phyloP scores from a whole-genome alignment of 2,797 vertebrate genomes.

The Onychomys torridus region DNA sequence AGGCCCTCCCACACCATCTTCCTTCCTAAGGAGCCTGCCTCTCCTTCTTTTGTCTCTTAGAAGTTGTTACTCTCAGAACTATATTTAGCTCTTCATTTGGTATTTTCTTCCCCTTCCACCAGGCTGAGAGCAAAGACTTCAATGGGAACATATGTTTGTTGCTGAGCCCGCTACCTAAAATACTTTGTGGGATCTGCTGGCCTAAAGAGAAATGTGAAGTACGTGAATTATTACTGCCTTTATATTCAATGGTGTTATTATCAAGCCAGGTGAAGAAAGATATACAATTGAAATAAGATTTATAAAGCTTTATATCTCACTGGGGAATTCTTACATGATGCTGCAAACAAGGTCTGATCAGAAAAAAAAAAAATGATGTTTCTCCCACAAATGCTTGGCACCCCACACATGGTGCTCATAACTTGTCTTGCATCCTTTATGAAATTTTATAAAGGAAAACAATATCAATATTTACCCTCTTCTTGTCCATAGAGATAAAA shows the following conservation, averaged over 20 bases:
- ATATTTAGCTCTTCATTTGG: neutral
- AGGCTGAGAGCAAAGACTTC: neutral
- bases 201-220: neutral
- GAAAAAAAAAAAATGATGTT: constrained; percentile 29
- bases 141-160: neutral
- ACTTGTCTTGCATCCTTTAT: neutral
- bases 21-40: neutral
- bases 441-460: constrained; percentile 26
- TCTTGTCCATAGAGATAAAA: neutral
- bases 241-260: neutral
- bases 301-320: neutral
- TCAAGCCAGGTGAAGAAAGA: neutral
- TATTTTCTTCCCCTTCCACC: neutral
- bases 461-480: neutral
- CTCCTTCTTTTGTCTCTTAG: neutral
- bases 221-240: neutral
- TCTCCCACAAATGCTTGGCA: neutral
- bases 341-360: neutral
- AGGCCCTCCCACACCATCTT: neutral
- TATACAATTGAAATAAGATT: constrained; percentile 27
- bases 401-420: neutral
- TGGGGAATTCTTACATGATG: neutral
- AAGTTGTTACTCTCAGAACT: neutral
- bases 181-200: neutral
- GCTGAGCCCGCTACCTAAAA: neutral